Evolutionary conservation across 2,113 vertebrate genomes (phyloP).

Genomic region (Kobus ellipsiprymnus): DNA sequence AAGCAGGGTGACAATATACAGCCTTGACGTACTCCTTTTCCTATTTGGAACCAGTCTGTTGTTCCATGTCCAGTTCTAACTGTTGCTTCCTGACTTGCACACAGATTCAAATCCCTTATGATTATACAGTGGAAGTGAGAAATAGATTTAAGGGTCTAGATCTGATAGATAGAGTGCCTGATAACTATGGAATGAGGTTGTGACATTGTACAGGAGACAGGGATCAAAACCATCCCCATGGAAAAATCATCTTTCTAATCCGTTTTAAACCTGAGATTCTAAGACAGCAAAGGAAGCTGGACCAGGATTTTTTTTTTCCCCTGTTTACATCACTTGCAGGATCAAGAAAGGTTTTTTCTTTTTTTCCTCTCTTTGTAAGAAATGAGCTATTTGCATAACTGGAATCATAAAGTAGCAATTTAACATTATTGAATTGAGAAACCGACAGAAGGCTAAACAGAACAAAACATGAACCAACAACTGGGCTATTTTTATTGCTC

Average conservation of each 20-base stretch:
- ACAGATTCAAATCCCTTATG: too few relatives aligned
- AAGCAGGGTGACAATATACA: too few relatives aligned
- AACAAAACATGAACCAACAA: not conserved
- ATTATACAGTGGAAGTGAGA: too few relatives aligned
- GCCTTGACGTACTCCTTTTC: too few relatives aligned
- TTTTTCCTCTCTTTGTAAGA: not conserved
- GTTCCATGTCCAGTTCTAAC: too few relatives aligned
- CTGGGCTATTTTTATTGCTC: slow-evolving; percentile 5
- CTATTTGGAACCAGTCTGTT: too few relatives aligned
- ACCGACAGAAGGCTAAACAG: not conserved
- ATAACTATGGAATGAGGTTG: too few relatives aligned
- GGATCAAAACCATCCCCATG: too few relatives aligned
- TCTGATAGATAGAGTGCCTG: too few relatives aligned
- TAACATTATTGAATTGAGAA: not conserved
- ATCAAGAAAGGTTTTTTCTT: not conserved
- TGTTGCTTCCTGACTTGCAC: too few relatives aligned
- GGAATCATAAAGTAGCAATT: slow-evolving; percentile 7
- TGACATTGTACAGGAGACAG: too few relatives aligned
- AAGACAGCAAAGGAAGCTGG: not conserved
- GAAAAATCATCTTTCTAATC: not conserved
- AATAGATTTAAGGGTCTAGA: too few relatives aligned
- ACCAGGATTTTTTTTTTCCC: not conserved
- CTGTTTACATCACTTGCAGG: not conserved
- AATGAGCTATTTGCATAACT: not conserved
- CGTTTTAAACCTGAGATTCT: not conserved